These are phyloP conservation scores for Caenorhabditis drosophilae DNA, from an alignment of 2,888 invertebrate species.

Conservation along the genomic window DNA sequence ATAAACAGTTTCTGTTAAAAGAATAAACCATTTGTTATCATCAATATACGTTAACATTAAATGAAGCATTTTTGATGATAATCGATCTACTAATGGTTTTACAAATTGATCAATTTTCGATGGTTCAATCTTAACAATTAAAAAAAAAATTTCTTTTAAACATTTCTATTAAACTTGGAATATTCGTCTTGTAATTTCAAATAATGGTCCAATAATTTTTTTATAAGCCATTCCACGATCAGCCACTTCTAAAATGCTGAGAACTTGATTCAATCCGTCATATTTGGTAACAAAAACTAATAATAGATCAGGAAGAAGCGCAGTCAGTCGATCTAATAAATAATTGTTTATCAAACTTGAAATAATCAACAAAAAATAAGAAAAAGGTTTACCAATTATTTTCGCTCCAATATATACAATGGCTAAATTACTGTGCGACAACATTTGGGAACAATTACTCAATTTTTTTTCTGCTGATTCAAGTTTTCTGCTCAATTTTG, in stretches of 20 bases:
- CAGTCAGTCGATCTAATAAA: slow-evolving; percentile 17
- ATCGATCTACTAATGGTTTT: neutral
- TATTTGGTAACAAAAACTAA: slow-evolving; percentile 15
- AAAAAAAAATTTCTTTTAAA: neutral
- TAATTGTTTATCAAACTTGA: neutral
- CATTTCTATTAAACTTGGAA: neutral
- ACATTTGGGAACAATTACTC: slow-evolving; percentile 5
- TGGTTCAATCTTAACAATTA: too few species aligned
- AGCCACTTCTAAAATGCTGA: slow-evolving; percentile 15
- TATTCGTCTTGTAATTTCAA: neutral
- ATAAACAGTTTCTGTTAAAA: too few species aligned
- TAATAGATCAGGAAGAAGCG: slow-evolving; percentile 14
- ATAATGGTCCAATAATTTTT: neutral
- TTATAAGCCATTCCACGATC: slow-evolving; percentile 8
- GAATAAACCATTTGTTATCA: neutral
- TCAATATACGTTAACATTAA: neutral
- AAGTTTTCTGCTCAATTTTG: neutral
- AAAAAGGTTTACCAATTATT: slow-evolving; percentile 11
- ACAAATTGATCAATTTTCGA: neutral
- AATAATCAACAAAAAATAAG: neutral
- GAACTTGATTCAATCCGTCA: slow-evolving; percentile 13
- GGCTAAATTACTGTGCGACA: slow-evolving; percentile 10
- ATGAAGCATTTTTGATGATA: neutral
- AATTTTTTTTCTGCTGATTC: slow-evolving; percentile 11
- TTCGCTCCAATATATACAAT: slow-evolving; percentile 14